phyloP scores from a whole-genome alignment of 2,888 invertebrate species.

The Philaethria dido region DNA sequence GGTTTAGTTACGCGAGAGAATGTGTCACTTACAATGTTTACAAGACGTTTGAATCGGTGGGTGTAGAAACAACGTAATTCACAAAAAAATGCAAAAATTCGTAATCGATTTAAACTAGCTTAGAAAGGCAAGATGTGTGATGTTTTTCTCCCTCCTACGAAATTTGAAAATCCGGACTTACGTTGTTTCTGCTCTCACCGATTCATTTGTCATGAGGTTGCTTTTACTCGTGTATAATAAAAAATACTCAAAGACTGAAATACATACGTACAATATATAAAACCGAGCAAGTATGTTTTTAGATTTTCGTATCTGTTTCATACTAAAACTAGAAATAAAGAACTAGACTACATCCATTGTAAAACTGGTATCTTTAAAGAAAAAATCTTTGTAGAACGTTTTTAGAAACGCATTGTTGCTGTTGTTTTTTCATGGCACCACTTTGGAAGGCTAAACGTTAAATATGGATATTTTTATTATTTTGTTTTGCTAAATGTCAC shows the following conservation, averaged over 20 bases:
- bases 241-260: not conserved
- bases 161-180: no score
- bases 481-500: not conserved
- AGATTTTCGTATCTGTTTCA: conserved; percentile 25
- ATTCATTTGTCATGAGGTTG: no score
- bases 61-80: no score
- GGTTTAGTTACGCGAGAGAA: conserved; percentile 34
- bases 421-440: conserved; percentile 35
- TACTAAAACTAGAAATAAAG: conserved; percentile 33
- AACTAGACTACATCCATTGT: conserved; percentile 38
- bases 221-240: not conserved
- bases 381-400: conserved; percentile 32
- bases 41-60: no score
- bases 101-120: no score
- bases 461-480: conserved; percentile 1
- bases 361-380: conserved; percentile 36
- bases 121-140: no score
- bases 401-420: conserved; percentile 38
- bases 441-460: conserved; percentile 38
- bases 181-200: no score
- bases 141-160: no score
- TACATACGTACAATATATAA: not conserved
- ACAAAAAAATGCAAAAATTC: no score
- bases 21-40: conserved; percentile 34
- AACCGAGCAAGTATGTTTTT: not conserved